Conservation (phyloP, 1,140 invertebrate genomes). For the Drosophila novamexicana region DNA sequence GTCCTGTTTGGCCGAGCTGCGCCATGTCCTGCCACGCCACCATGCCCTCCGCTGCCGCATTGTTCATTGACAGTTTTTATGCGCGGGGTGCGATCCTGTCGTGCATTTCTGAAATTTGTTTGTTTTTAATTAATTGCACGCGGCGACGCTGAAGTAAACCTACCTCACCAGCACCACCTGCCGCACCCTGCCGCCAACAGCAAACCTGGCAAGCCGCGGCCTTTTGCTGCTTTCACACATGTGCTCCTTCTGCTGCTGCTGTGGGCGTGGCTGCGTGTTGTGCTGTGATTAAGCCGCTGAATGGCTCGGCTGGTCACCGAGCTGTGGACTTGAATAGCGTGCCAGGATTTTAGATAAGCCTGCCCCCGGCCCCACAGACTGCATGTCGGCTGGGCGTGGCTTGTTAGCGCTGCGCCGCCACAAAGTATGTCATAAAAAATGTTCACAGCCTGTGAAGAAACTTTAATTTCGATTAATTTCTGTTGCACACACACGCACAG, state of each 20-base stretch:
- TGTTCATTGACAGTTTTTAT: constrained; percentile 77
- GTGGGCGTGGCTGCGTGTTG: constrained; percentile 62
- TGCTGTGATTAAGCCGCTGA: constrained; percentile 69
- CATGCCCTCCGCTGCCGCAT: constrained; percentile 33
- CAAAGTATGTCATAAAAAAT: constrained; percentile 70
- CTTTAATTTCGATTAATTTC: constrained; percentile 79
- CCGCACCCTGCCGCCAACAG: background rate
- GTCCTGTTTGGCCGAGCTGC: constrained; percentile 12
- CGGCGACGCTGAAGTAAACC: constrained; percentile 53
- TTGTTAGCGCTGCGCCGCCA: constrained; percentile 48
- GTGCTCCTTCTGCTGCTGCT: constrained; percentile 1
- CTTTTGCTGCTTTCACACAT: background rate
- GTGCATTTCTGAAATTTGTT: constrained; percentile 83
- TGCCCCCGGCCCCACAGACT: background rate
- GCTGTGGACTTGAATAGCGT: constrained; percentile 59
- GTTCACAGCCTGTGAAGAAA: constrained; percentile 36
- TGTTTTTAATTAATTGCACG: constrained; percentile 85
- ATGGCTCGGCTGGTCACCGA: constrained; percentile 26
- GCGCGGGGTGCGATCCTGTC: constrained; percentile 42
- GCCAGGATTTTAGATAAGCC: constrained; percentile 69
- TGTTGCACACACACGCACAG: constrained; percentile 21
- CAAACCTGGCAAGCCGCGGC: too few species aligned
- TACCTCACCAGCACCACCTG: too few species aligned
- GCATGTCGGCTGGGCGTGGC: constrained; percentile 50
- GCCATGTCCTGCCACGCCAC: constrained; percentile 1